Evolutionary conservation across 1,140 invertebrate genomes (phyloP), one percentile per base, ranked within the genome.

Genomic region (Drosophila punjabiensis): DNA sequence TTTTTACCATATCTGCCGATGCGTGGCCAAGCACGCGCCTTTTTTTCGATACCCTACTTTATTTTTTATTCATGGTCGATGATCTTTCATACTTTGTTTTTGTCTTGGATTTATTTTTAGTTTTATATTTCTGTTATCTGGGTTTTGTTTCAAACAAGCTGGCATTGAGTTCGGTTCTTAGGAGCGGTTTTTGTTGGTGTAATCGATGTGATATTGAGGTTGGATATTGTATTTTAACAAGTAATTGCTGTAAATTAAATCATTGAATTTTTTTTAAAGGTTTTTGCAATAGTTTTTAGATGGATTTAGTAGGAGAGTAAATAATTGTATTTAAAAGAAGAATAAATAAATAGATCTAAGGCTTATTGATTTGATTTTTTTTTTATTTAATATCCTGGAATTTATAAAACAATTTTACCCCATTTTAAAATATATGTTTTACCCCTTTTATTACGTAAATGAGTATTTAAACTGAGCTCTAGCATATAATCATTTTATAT

Each of bases 11-110:
- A 50, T 62, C 41, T 61, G 55, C 14, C 20, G 74, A 78, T 81
- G 78, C 78, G 74, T 78, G 64, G 62, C 63, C 60, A 50, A 73
- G 64, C 82, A 73, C 60, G 62, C 35, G 52, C 61, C 70, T 50
- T 24, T 64, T 43, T 50, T 61, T 43, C n/a, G 45, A 61, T 73
- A 73, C 68, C 45, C 53, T 52, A 73, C 45, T 73, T 74, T 24
- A 39, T 37, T 52, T 24, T 30, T 33, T 10, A 43, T 61, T 60
- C 79, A 81, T 32, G 79, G 74, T 30, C 80, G 32, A 55, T 2
- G 13, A 7, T 9, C 7, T 5, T 11, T 47, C 6, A 11, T 28
- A 37, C 35, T 60, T 18, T 35, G 20, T 35, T 35, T 52, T 39
- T 39, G 20, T 48, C 13, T 50, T 32, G 10, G 8, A 35, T 10